Evolutionary conservation across 1,140 invertebrate species (phyloP), one percentile per base, ranked within the genome.

Genomic region (Drosophila bocqueti): DNA sequence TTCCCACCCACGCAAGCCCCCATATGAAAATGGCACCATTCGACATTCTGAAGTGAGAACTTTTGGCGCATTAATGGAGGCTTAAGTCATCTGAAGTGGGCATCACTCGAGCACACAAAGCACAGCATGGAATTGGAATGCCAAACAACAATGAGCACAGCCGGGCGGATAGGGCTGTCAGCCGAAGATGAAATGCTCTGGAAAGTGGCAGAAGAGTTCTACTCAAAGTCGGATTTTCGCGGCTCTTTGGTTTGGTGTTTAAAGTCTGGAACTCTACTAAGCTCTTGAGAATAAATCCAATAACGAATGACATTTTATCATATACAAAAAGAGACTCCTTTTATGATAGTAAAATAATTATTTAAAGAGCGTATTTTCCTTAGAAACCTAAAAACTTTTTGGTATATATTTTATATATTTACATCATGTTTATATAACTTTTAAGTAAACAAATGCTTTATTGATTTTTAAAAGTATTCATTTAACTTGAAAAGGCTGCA

Each of bases 31-130:
- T 83, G 83, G 83, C 73, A 36, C 75, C 62, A 45, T 78, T 76
- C 52, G 77, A 31, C 78, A 81, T 79, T 86, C 54, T 73, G 42
- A 82, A 73, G 76, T 82, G 79, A 82, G 72, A 83, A 79, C 84
- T 76, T 86, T 76, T 86, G 79, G 76, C 82, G 83, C 79, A 66
- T 81, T 85, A 81, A 86, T 85, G 74, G 67, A 66, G 34, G 69
- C 83, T 85, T 75, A 82, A 85, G 83, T 79, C 82, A 81, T 79
- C 75, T 60, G 46, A 79, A 82, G 75, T 86, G 82, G 75, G 55
- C 72, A 87, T 73, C 80, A 87, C 80, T 76, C 60, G 49, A 61
- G 36, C 34, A 71, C 50, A 83, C 85, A 69, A 77, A 77, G 36
- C 42, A 31, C 40, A 34, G 36, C 60, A 63, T 40, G 65, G 61